A percentile compares a stretch with the other conserved stretches of the same genome.
Conservation (phyloP, 92 coral and sea anemone species). For the Umimayanthus chanpuru region DNA sequence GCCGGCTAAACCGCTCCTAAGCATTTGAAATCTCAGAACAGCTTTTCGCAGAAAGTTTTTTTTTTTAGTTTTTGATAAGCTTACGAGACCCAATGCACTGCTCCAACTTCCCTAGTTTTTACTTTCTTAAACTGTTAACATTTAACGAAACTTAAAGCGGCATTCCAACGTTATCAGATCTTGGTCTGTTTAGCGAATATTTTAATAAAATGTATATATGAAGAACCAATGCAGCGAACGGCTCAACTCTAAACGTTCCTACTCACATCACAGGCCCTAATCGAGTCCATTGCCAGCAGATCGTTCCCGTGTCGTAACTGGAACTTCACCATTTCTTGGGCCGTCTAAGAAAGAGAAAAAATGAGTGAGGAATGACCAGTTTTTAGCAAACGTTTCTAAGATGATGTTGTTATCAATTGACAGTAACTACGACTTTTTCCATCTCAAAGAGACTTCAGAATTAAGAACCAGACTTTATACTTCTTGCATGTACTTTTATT, state of each 20-base stretch:
- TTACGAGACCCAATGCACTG: too few species aligned
- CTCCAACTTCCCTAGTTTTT: too few species aligned
- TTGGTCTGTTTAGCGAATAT: background rate
- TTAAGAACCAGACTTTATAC: too few species aligned
- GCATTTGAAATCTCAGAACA: too few species aligned
- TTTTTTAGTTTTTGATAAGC: too few species aligned
- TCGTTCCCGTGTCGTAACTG: conserved; percentile 97
- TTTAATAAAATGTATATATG: background rate
- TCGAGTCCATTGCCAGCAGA: conserved; percentile 94
- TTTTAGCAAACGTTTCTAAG: too few species aligned
- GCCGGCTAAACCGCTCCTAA: too few species aligned
- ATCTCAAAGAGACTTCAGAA: too few species aligned
- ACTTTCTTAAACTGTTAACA: background rate
- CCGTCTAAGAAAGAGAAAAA: conserved; percentile 63
- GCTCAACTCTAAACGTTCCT: background rate
- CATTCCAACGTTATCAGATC: background rate
- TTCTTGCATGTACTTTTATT: too few species aligned
- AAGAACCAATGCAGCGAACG: background rate
- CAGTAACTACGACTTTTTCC: background rate
- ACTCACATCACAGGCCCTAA: conserved; percentile 95
- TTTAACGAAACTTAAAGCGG: background rate
- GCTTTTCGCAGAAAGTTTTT: too few species aligned
- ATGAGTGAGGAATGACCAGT: background rate
- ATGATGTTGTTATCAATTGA: background rate
- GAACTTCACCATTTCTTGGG: conserved; percentile 95